These are phyloP conservation scores for Brachionus koreanus DNA, from an alignment of 1,140 invertebrate genomes.

Conservation along the genomic window DNA sequence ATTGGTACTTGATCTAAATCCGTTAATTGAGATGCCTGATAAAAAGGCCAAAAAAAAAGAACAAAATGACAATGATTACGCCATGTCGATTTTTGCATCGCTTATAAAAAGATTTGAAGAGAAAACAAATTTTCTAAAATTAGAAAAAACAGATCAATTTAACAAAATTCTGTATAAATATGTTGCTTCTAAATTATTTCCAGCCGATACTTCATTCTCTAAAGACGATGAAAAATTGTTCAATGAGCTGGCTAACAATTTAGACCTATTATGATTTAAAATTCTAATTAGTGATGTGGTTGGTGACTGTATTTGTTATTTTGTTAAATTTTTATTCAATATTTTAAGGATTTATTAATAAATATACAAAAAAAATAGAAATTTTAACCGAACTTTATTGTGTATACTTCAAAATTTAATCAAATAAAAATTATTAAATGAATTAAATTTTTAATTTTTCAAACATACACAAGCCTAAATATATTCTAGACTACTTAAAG, in stretches of 20 bases:
- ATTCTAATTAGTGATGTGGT: no score
- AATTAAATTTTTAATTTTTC: not conserved
- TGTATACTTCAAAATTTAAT: not conserved
- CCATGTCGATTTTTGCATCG: not conserved
- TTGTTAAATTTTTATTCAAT: slow-evolving; percentile 31
- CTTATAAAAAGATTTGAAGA: not conserved
- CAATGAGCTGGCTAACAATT: not conserved
- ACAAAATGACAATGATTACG: not conserved
- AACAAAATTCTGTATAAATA: slow-evolving; percentile 7
- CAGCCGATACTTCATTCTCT: not conserved
- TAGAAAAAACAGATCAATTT: not conserved
- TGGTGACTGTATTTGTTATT: not conserved
- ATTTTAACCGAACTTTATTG: not conserved
- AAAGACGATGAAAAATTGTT: slow-evolving; percentile 10
- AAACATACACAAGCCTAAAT: no score
- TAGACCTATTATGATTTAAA: not conserved
- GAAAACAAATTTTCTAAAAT: slow-evolving; percentile 22
- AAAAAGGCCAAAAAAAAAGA: not conserved
- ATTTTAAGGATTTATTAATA: slow-evolving; percentile 5
- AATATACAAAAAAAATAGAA: not conserved
- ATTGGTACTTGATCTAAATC: not conserved
- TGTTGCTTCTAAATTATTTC: slow-evolving; percentile 1
- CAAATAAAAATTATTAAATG: not conserved
- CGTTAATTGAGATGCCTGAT: not conserved
- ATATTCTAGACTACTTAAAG: no score